These are phyloP conservation scores for Etheostoma perlongum DNA, from an alignment of 2,797 vertebrate species.

Conservation along the genomic window DNA sequence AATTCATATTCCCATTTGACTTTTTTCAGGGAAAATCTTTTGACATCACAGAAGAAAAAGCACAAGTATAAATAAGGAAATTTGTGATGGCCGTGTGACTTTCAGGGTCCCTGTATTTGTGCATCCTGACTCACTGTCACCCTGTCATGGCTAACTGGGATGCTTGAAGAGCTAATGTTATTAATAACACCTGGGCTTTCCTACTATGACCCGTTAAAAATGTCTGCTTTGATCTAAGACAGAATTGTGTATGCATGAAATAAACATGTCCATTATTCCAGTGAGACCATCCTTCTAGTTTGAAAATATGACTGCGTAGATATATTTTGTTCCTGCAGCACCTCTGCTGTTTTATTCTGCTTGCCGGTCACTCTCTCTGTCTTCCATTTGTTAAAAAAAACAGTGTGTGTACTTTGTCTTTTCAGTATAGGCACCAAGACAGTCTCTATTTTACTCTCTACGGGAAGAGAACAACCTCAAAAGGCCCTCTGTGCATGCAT, in stretches of 20 bases:
- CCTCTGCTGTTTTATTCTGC: too few relatives aligned
- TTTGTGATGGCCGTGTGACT: too few relatives aligned
- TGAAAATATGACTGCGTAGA: background rate
- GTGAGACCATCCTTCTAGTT: background rate
- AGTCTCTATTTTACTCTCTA: too few relatives aligned
- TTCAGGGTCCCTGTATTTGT: background rate
- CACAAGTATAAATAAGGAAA: too few relatives aligned
- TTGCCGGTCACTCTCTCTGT: background rate
- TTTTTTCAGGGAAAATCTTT: background rate
- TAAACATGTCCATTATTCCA: background rate
- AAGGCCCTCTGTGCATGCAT: background rate
- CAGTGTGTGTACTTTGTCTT: background rate
- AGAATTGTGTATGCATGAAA: background rate
- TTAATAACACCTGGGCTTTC: background rate
- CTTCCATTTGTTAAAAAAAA: background rate
- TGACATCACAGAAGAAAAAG: too few relatives aligned
- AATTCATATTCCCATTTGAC: background rate
- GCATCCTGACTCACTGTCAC: background rate
- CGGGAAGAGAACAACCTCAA: background rate
- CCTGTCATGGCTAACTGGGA: background rate
- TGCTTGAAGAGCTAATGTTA: conserved; percentile 2
- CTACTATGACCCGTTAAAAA: background rate
- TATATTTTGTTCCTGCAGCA: too few relatives aligned
- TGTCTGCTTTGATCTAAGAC: background rate
- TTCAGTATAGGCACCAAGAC: background rate